Conservation (phyloP, 2,113 vertebrate genomes). For the Stegostoma tigrinum region DNA sequence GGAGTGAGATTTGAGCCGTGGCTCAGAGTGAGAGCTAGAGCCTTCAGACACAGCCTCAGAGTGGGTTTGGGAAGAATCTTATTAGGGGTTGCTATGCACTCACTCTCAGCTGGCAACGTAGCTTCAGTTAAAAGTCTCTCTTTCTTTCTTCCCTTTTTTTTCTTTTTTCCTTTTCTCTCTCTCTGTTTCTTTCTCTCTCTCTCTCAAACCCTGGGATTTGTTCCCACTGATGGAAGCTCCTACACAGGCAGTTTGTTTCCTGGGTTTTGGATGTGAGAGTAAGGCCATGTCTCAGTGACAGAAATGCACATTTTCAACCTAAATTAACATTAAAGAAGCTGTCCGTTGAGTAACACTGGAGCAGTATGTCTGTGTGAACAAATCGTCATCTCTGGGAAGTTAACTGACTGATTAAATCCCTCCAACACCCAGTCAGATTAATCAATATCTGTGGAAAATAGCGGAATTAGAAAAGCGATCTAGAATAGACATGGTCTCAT, state of each 20-base stretch:
- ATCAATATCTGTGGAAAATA: neutral
- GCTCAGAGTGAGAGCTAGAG: too few relatives aligned
- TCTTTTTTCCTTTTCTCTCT: too few relatives aligned
- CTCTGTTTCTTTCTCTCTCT: neutral
- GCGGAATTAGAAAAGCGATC: neutral
- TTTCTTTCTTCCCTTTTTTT: too few relatives aligned
- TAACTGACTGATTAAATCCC: neutral
- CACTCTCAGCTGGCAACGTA: neutral
- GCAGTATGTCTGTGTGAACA: neutral
- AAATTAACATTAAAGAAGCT: neutral
- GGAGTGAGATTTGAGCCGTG: too few relatives aligned
- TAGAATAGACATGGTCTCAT: neutral
- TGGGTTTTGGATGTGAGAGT: neutral
- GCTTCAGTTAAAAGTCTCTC: neutral
- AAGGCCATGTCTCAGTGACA: neutral
- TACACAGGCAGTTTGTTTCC: neutral
- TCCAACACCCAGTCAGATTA: neutral
- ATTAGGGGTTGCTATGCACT: neutral
- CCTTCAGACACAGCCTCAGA: too few relatives aligned
- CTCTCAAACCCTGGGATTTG: neutral
- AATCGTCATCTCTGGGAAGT: neutral
- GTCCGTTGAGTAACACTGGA: neutral
- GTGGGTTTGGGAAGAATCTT: too few relatives aligned
- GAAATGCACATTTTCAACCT: neutral
- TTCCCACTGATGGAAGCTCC: neutral